Evolutionary conservation across 2,888 invertebrate genomes (phyloP), one percentile per base, ranked within the genome.

Genomic region (Andricus quercusramuli): DNA sequence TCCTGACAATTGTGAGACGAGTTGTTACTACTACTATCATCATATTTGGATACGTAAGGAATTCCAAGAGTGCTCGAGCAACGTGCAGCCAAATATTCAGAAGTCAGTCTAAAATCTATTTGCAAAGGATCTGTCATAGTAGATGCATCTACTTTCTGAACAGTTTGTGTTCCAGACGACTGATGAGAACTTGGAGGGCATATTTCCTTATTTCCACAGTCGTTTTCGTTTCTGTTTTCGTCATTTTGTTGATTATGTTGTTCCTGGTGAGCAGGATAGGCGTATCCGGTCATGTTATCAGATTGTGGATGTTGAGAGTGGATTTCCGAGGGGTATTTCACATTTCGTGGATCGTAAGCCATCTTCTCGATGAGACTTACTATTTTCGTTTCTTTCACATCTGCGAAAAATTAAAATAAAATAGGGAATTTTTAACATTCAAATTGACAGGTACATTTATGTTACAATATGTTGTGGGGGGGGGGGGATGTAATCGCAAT

Each of bases 51-150:
- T 67, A 90, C 90, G 29, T 91, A 92, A 20, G 92, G 92, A 77
- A 92, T 84, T 22, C 92, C 91, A 56, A 92, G 84, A 4, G 89
- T 89, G 82, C 86, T 91, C 5, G 92, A 92, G 80, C 92, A 92
- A 25, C 91, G 88, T 8, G 91, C 91, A 9, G 92, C 91, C 76
- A 92, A 85, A 79, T 92, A 92, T 80, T 92, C 92, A 1, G 92
- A 91, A 6, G 92, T 92, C 25, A 91, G 84, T 84, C 89, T 89
- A 78, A 92, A 92, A 82, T 92, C 92, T 78, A 92, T 92, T 78
- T 90, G 90, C 76, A 92, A 80, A 0, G 92, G 92, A 86, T 92
- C 92, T 8, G 92, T 92, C 92, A 92, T 92, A 9, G 92, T 92
- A 0, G 92, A 91, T 2, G 90, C 92, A 78, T 92, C 92, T 9